Percentiles rank a stretch among this genome's conserved stretches.
These are phyloP conservation scores for Leptodactylus fallax DNA, from an alignment of 2,797 vertebrate genomes.

Conservation along the genomic window DNA sequence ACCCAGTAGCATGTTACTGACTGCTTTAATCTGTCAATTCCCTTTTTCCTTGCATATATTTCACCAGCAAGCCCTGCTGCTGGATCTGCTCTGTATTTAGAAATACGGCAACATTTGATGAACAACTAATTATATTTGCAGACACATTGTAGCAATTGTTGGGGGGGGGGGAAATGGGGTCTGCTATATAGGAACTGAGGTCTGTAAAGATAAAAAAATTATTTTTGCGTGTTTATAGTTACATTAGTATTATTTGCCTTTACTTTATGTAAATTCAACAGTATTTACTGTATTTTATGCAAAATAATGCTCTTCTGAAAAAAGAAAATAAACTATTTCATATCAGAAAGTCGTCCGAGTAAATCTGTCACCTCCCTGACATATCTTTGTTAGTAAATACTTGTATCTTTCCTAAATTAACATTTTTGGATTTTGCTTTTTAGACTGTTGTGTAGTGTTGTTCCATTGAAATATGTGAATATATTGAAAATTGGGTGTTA, in stretches of 20 bases:
- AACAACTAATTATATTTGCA: background rate
- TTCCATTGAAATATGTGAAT: too few relatives aligned
- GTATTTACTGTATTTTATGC: background rate
- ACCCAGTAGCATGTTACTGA: constrained; percentile 16
- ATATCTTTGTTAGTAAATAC: too few relatives aligned
- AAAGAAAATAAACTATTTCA: too few relatives aligned
- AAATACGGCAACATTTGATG: background rate
- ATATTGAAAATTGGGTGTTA: too few relatives aligned
- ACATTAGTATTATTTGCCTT: background rate
- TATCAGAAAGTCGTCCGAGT: too few relatives aligned
- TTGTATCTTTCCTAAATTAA: too few relatives aligned
- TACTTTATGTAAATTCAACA: background rate
- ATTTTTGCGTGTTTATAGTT: background rate
- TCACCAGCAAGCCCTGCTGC: background rate
- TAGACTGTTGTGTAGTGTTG: too few relatives aligned
- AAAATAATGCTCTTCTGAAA: too few relatives aligned
- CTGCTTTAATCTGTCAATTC: constrained; percentile 35
- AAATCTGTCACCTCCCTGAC: too few relatives aligned
- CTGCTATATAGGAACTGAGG: background rate
- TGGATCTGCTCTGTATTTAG: background rate
- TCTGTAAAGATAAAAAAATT: background rate
- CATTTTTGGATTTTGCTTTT: too few relatives aligned
- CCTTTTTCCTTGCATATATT: background rate
- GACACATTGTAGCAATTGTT: background rate
- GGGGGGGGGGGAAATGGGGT: background rate